Percentiles rank a stretch among this genome's conserved stretches.
Conservation (phyloP, 2,797 vertebrate genomes). For the Onychomys leucogaster region DNA sequence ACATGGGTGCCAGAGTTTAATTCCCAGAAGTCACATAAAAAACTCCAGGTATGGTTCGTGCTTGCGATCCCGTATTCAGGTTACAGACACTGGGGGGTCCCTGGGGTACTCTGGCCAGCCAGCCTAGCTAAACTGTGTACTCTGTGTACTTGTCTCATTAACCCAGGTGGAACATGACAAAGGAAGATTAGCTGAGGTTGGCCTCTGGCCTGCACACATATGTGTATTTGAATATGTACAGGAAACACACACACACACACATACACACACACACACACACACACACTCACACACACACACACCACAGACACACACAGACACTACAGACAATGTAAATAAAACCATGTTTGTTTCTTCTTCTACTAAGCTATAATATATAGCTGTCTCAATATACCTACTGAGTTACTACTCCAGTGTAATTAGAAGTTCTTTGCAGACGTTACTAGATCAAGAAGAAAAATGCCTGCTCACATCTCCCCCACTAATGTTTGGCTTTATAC, state of each 20-base stretch:
- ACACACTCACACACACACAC: too few relatives aligned
- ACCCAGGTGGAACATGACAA: background rate
- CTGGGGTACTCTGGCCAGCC: too few relatives aligned
- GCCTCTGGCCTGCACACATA: background rate
- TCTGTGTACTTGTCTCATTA: background rate
- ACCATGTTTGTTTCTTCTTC: background rate
- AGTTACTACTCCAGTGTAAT: slow-evolving; percentile 57
- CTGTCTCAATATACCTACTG: background rate
- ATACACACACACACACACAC: background rate
- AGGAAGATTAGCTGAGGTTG: background rate
- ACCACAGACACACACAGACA: background rate
- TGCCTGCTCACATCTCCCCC: background rate
- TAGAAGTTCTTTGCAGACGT: slow-evolving; percentile 37
- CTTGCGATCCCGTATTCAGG: background rate
- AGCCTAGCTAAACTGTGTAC: background rate
- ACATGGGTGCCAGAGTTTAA: background rate
- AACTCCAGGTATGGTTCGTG: background rate
- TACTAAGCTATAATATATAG: slow-evolving; percentile 32
- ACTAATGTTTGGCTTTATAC: slow-evolving; percentile 25
- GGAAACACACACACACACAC: background rate
- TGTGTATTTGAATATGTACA: background rate
- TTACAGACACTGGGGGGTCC: background rate
- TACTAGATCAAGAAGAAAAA: slow-evolving; percentile 55
- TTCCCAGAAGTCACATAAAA: background rate
- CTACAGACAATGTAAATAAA: slow-evolving; percentile 3